Percentiles rank a stretch among this genome's conserved stretches.
Evolutionary conservation across 2,888 invertebrate genomes (phyloP).

Genomic region (Hipparchia sbordonii): DNA sequence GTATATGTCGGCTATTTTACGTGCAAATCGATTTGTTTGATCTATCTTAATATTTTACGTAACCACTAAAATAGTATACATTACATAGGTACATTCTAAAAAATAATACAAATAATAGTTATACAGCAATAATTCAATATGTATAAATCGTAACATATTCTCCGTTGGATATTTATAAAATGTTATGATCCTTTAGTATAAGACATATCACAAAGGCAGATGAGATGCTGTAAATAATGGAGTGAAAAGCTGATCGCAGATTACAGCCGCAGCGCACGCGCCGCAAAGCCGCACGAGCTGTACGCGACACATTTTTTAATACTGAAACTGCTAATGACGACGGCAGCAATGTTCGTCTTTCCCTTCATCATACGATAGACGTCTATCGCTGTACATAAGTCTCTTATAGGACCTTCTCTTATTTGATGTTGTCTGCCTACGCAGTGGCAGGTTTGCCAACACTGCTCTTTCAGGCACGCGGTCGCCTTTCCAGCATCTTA

Average conservation of each 20-base stretch:
- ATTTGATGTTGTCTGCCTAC: no score
- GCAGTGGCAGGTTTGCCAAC: no score
- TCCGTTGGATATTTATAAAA: conserved; percentile 17
- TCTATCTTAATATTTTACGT: conserved; percentile 31
- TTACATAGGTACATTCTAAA: conserved; percentile 29
- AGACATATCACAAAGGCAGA: conserved; percentile 22
- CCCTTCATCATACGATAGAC: no score
- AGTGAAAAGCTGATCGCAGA: background rate
- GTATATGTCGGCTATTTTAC: conserved; percentile 31
- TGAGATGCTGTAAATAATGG: conserved; percentile 2
- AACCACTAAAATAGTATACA: conserved; percentile 32
- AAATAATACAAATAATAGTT: conserved; percentile 52
- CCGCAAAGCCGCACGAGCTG: background rate
- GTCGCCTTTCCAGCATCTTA: no score
- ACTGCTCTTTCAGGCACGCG: no score
- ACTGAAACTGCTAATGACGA: background rate
- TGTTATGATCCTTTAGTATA: conserved; percentile 18
- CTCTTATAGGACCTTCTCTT: no score
- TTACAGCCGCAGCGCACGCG: background rate
- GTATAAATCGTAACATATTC: conserved; percentile 27
- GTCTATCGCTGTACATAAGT: no score
- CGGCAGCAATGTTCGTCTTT: background rate
- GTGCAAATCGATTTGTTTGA: conserved; percentile 32
- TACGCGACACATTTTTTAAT: background rate
- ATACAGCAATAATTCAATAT: conserved; percentile 55